These are phyloP conservation scores for fruit fly (Drosophila melanogaster) DNA, from an alignment of 1,140 invertebrate genomes.

Conservation along the genomic window Release_6_plus_ISO1_MT NT_033779.5:15072001-15072500, in stretches of 20 bases:
- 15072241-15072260: no score
- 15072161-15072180: no score
- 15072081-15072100: no score
- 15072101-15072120: no score
- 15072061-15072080: background rate
- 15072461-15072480: conserved; percentile 53
- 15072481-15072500: conserved; percentile 63
- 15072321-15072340: conserved; percentile 13
- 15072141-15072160: no score
- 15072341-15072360: conserved; percentile 26
- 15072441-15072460: conserved; percentile 33
- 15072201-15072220: no score
- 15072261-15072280: background rate
- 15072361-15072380: conserved; percentile 21
- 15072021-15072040: conserved; percentile 6
- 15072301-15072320: background rate
- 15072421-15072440: conserved; percentile 30
- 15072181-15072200: no score
- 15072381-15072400: conserved; percentile 26
- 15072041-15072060: background rate
- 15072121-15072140: no score
- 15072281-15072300: background rate
- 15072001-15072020: conserved; percentile 38
- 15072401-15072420: conserved; percentile 18
- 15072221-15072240: background rate